Evolutionary conservation across 2,888 invertebrate genomes (phyloP).

Genomic region (Automeris io): DNA sequence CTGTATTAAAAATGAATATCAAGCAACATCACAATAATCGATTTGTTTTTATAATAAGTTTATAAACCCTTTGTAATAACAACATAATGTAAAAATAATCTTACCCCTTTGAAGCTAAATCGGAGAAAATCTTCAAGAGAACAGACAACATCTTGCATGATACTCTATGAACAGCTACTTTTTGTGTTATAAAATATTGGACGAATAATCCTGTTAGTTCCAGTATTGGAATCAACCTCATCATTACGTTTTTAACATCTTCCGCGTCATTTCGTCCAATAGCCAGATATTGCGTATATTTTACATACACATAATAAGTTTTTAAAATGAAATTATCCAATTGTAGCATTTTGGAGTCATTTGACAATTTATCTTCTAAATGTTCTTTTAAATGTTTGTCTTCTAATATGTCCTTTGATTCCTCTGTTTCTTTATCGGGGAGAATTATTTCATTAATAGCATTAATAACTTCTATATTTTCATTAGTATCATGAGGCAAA

Average conservation of each 20-base stretch:
- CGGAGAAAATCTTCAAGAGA: constrained; percentile 89
- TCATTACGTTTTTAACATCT: constrained; percentile 47
- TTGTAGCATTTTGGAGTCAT: constrained; percentile 79
- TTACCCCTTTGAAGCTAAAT: constrained; percentile 84
- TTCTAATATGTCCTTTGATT: constrained; percentile 70
- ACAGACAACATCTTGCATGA: constrained; percentile 90
- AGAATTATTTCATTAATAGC: constrained; percentile 58
- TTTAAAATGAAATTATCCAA: constrained; percentile 62
- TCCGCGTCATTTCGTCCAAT: constrained; percentile 26
- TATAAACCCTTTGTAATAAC: too few species aligned
- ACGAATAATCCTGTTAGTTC: constrained; percentile 85
- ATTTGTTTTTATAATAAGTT: too few species aligned
- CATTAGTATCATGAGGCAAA: constrained; percentile 35
- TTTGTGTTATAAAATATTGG: constrained; percentile 88
- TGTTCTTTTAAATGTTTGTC: constrained; percentile 82
- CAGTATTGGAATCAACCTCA: constrained; percentile 81
- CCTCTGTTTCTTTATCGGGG: constrained; percentile 45
- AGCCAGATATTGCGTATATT: constrained; percentile 59
- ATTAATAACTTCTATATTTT: constrained; percentile 44
- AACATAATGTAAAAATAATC: constrained; percentile 26
- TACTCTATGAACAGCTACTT: constrained; percentile 86
- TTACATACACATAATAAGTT: constrained; percentile 48
- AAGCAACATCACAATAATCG: too few species aligned
- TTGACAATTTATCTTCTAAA: constrained; percentile 78
- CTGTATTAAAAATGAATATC: too few species aligned